phyloP scores from a whole-genome alignment of 2,888 invertebrate species.

The Pseudoips prasinana region DNA sequence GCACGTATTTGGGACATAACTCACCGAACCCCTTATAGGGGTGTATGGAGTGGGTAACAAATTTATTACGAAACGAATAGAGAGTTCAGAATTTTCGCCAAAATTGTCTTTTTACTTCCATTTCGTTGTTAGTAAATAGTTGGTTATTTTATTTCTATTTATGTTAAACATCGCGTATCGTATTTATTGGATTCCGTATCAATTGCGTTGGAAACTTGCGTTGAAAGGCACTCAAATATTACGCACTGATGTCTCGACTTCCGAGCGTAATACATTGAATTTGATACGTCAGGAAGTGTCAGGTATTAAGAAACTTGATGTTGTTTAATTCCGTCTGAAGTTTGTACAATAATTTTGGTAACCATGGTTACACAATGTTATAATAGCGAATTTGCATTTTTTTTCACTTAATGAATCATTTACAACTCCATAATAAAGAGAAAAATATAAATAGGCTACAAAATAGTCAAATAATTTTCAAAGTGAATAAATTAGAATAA shows the following conservation, averaged over 20 bases:
- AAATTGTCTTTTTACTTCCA: conserved; percentile 21
- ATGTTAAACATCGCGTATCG: too few species aligned
- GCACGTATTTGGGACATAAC: conserved; percentile 32
- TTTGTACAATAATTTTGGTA: too few species aligned
- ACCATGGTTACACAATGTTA: too few species aligned
- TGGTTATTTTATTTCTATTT: too few species aligned
- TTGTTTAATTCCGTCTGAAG: too few species aligned
- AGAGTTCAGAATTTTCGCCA: conserved; percentile 18
- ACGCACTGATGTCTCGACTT: conserved; percentile 11
- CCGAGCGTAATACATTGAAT: conserved; percentile 13
- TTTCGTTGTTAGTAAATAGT: background rate
- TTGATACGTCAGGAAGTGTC: conserved; percentile 11
- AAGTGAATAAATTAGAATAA: too few species aligned
- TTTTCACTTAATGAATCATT: too few species aligned
- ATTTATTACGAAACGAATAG: conserved; percentile 31
- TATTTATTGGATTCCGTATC: conserved; percentile 8
- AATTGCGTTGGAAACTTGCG: conserved; percentile 9
- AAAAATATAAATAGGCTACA: too few species aligned
- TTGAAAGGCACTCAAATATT: conserved; percentile 20
- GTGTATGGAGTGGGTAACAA: conserved; percentile 30
- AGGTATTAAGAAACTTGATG: conserved; percentile 1
- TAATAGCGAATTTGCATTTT: too few species aligned
- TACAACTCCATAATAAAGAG: too few species aligned
- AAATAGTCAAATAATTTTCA: too few species aligned
- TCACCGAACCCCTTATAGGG: conserved; percentile 28